Percentiles rank a stretch among this genome's conserved stretches.
phyloP scores from a whole-genome alignment of 2,888 invertebrate genomes.

The Prosapia bicincta region DNA sequence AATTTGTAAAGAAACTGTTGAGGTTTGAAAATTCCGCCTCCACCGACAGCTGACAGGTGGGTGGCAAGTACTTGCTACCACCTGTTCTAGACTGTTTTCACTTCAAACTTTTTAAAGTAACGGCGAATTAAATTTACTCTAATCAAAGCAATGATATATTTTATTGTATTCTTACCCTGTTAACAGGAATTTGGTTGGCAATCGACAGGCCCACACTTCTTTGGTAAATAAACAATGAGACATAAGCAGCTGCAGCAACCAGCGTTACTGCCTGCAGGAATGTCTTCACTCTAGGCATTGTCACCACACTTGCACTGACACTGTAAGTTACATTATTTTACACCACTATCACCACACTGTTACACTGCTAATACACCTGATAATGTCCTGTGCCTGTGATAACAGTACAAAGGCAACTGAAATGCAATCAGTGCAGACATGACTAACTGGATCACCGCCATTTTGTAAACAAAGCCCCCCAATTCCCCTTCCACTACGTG shows the following conservation, averaged over 20 bases:
- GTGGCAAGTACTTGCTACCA: background rate
- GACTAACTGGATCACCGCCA: slow-evolving; percentile 20
- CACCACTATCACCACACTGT: slow-evolving; percentile 15
- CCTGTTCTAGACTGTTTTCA: no score
- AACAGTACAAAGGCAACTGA: slow-evolving; percentile 26
- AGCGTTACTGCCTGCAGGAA: slow-evolving; percentile 49
- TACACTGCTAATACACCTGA: slow-evolving; percentile 5
- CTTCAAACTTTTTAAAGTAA: background rate
- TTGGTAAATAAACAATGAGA: slow-evolving; percentile 60
- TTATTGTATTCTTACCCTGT: slow-evolving; percentile 29
- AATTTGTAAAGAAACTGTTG: no score
- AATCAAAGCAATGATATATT: no score
- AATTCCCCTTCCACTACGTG: background rate
- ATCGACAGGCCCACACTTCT: slow-evolving; percentile 47
- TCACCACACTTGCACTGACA: slow-evolving; percentile 12
- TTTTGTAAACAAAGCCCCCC: slow-evolving; percentile 31
- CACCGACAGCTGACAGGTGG: background rate
- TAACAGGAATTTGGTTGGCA: slow-evolving; percentile 35
- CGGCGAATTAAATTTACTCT: background rate
- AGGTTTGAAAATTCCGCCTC: background rate
- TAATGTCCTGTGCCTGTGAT: slow-evolving; percentile 8
- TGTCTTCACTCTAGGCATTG: slow-evolving; percentile 37
- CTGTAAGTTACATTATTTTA: slow-evolving; percentile 24
- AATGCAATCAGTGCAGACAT: slow-evolving; percentile 8
- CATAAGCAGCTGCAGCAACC: slow-evolving; percentile 55